These are phyloP conservation scores for Drosophila melanogaster DNA, from an alignment of 1,140 invertebrate genomes.

Conservation along the genomic window Release_6_plus_ISO1_MT NT_033779.5:6898501-6899000, in stretches of 20 bases:
- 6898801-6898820: slow-evolving; percentile 81
- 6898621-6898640: too few species aligned
- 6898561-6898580: too few species aligned
- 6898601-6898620: too few species aligned
- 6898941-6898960: slow-evolving; percentile 36
- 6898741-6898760: slow-evolving; percentile 28
- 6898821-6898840: slow-evolving; percentile 74
- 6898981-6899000: slow-evolving; percentile 42
- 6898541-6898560: too few species aligned
- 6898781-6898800: slow-evolving; percentile 50
- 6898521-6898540: too few species aligned
- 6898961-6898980: slow-evolving; percentile 62
- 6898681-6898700: slow-evolving; percentile 1
- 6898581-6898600: too few species aligned
- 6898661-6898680: slow-evolving; percentile 5
- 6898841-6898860: slow-evolving; percentile 31
- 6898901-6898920: slow-evolving; percentile 32
- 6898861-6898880: slow-evolving; percentile 12
- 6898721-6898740: slow-evolving; percentile 47
- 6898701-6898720: slow-evolving; percentile 40
- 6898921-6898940: not conserved
- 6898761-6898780: slow-evolving; percentile 55
- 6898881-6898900: slow-evolving; percentile 23
- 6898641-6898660: not conserved
- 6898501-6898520: too few species aligned